phyloP scores from a whole-genome alignment of 37 sponge, comb jelly and placozoan genomes.

The Agelas oroides region DNA sequence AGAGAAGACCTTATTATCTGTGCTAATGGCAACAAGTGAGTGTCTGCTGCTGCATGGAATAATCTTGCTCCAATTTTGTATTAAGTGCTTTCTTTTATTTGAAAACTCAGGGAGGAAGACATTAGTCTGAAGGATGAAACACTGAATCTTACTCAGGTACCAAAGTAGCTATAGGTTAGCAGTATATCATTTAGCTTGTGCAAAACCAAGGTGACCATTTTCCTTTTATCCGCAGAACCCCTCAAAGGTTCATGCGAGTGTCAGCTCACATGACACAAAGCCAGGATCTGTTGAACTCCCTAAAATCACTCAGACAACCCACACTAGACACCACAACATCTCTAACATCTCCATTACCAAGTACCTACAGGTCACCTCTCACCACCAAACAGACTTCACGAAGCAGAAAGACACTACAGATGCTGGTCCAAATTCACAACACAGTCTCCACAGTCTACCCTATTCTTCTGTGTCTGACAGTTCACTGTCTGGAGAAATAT shows the following conservation, averaged over 20 bases:
- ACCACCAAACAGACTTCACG: background rate
- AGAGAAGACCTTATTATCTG: conserved; percentile 13
- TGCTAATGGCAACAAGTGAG: conserved; percentile 25
- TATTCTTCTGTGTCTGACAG: too few relatives aligned
- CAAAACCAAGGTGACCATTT: too few relatives aligned
- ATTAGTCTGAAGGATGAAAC: too few relatives aligned
- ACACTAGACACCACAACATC: background rate
- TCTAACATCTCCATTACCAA: conserved; percentile 34
- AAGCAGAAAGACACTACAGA: conserved; percentile 17
- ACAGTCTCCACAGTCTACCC: too few relatives aligned
- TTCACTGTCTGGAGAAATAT: background rate
- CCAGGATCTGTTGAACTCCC: conserved; percentile 7
- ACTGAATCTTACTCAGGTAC: background rate
- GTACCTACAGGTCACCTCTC: conserved; percentile 26
- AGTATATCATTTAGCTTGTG: too few relatives aligned
- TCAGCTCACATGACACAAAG: too few relatives aligned
- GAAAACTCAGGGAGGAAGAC: too few relatives aligned
- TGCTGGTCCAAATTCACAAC: background rate
- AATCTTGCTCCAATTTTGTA: too few relatives aligned
- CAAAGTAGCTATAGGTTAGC: too few relatives aligned
- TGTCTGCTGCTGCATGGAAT: background rate
- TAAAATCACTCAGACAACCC: background rate
- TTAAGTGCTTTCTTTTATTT: too few relatives aligned
- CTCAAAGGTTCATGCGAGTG: conserved; percentile 1
- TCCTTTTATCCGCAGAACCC: background rate